Evolutionary conservation across 1,140 invertebrate genomes (phyloP).

Genomic region (Panagrolaimus sp.): DNA sequence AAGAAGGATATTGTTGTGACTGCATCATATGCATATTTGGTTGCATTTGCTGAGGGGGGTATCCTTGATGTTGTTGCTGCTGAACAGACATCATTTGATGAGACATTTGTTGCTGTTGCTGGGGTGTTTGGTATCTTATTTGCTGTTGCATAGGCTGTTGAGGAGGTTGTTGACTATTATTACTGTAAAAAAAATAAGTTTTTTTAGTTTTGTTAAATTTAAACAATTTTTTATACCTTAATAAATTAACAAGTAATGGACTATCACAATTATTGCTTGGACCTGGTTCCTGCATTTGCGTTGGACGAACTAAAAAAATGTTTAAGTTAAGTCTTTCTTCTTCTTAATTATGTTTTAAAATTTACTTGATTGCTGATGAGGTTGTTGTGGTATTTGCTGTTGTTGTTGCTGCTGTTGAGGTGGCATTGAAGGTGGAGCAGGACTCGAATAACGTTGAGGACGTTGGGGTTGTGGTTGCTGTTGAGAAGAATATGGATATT

Average conservation of each 20-base stretch:
- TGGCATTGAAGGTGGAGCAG: not conserved
- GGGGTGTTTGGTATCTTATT: not conserved
- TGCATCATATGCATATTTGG: constrained; percentile 12
- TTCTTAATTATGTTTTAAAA: no score
- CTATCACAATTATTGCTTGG: constrained; percentile 4
- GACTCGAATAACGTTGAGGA: not conserved
- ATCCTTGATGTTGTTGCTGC: not conserved
- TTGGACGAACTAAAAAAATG: not conserved
- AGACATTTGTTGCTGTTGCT: constrained; percentile 2
- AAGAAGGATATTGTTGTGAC: not conserved
- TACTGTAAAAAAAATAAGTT: not conserved
- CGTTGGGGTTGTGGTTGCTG: not conserved
- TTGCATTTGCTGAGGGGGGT: not conserved
- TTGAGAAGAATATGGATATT: not conserved
- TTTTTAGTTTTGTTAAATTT: not conserved
- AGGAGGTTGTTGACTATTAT: not conserved
- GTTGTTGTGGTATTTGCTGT: not conserved
- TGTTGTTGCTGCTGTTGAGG: not conserved
- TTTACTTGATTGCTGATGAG: no score
- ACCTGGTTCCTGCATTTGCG: not conserved
- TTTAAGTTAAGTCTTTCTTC: not conserved
- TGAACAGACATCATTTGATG: no score
- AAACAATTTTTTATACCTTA: not conserved
- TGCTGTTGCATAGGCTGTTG: not conserved
- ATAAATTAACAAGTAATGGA: constrained; percentile 11